These are phyloP conservation scores for Jaculus jaculus DNA, from an alignment of 2,113 vertebrate species.

Conservation along the genomic window DNA sequence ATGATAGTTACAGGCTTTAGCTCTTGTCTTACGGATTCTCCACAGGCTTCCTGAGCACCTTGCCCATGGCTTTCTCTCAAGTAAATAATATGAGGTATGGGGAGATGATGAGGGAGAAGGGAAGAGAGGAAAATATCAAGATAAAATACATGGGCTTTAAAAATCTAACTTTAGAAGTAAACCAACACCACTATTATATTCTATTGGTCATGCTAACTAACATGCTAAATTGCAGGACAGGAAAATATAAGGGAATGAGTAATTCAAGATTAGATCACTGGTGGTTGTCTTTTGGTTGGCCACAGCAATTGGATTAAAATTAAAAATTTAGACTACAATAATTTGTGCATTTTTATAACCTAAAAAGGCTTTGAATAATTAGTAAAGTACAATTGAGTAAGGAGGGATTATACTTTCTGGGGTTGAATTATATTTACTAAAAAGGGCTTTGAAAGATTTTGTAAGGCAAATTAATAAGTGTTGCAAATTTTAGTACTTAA, in stretches of 20 bases:
- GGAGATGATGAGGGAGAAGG: neutral
- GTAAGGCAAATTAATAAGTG: slow-evolving; percentile 7
- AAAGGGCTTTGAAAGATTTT: slow-evolving; percentile 16
- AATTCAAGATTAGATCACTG: neutral
- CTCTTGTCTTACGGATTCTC: neutral
- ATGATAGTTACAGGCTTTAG: neutral
- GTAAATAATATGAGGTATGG: neutral
- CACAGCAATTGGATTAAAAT: neutral
- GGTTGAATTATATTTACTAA: neutral
- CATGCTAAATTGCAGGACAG: neutral
- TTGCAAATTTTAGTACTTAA: neutral
- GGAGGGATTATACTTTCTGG: neutral
- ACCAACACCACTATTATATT: neutral
- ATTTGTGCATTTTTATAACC: neutral
- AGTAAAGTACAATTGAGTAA: slow-evolving; percentile 13
- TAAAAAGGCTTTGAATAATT: neutral
- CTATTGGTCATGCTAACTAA: neutral
- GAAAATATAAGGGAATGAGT: neutral
- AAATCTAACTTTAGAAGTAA: neutral
- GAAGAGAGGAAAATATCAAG: neutral
- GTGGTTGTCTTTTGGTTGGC: neutral
- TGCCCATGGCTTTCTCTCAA: neutral
- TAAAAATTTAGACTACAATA: slow-evolving; percentile 2
- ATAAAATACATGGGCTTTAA: neutral
- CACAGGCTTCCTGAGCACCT: neutral